Conservation (phyloP, 2,888 invertebrate species). For the Acanthosepion pharaonis region DNA sequence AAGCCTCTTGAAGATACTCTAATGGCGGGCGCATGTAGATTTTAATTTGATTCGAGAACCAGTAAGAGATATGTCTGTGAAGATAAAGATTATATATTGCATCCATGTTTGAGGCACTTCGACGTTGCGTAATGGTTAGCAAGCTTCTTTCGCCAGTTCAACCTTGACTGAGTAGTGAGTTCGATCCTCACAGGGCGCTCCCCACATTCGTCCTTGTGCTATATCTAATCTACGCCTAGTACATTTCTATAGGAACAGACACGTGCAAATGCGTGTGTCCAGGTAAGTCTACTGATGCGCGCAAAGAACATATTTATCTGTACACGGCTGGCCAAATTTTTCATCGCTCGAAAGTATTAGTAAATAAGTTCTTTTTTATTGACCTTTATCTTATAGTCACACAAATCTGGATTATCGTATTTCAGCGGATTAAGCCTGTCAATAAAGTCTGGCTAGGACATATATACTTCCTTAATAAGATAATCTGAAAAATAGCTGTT, state of each 20-base stretch:
- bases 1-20: too few relatives aligned
- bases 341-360: not conserved
- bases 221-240: not conserved
- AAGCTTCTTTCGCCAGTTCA: too few relatives aligned
- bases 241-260: not conserved
- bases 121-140: too few relatives aligned
- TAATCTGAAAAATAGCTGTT: not conserved
- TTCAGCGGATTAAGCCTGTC: not conserved
- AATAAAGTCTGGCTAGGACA: not conserved
- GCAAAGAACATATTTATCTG: not conserved
- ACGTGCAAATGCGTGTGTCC: not conserved
- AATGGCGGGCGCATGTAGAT: too few relatives aligned
- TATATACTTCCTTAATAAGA: not conserved
- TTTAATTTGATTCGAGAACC: too few relatives aligned
- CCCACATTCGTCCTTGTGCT: too few relatives aligned
- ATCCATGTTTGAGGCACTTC: too few relatives aligned
- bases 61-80: too few relatives aligned
- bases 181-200: too few relatives aligned
- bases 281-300: not conserved
- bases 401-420: not conserved
- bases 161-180: too few relatives aligned
- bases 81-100: too few relatives aligned
- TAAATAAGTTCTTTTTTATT: not conserved
- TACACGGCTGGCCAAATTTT: not conserved
- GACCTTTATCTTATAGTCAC: not conserved